Evolutionary conservation across 2,113 vertebrate species (phyloP).

Genomic region (Corythaeola cristata): DNA sequence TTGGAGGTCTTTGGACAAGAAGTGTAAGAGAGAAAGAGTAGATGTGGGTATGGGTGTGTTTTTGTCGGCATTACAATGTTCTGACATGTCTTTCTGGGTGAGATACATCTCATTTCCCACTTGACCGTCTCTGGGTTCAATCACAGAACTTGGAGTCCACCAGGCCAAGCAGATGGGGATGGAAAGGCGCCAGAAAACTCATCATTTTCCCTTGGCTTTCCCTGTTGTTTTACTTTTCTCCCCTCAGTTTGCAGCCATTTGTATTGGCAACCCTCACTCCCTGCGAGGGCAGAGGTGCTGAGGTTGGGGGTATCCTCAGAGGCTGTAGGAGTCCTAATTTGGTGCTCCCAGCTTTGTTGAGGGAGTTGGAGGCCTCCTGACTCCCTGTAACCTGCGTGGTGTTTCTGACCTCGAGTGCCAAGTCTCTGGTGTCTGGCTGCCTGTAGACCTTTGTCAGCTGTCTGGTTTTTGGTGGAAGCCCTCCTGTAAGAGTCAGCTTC

Average conservation of each 20-base stretch:
- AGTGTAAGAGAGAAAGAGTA: background rate
- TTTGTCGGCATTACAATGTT: accelerated
- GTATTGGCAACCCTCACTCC: background rate
- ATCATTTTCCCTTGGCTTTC: slow-evolving; percentile 1
- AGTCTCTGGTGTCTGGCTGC: background rate
- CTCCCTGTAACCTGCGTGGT: background rate
- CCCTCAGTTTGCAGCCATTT: background rate
- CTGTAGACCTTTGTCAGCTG: background rate
- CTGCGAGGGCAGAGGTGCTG: background rate
- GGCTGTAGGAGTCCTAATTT: accelerated
- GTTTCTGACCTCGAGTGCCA: background rate
- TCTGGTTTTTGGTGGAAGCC: background rate
- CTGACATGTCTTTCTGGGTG: background rate
- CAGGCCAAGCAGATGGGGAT: background rate
- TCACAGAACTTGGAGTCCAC: background rate
- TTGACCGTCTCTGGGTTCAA: background rate
- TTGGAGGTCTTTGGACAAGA: background rate
- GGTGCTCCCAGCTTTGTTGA: background rate
- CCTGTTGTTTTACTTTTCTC: background rate
- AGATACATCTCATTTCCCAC: background rate
- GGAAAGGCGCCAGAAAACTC: slow-evolving; percentile 31
- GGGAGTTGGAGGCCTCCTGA: background rate
- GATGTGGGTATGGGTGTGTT: background rate
- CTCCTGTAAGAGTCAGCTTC: background rate
- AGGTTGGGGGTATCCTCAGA: background rate